A percentile compares a stretch with the other conserved stretches of the same genome.
phyloP scores from a whole-genome alignment of 2,888 invertebrate species.

The Zygothrica quintamaculata region DNA sequence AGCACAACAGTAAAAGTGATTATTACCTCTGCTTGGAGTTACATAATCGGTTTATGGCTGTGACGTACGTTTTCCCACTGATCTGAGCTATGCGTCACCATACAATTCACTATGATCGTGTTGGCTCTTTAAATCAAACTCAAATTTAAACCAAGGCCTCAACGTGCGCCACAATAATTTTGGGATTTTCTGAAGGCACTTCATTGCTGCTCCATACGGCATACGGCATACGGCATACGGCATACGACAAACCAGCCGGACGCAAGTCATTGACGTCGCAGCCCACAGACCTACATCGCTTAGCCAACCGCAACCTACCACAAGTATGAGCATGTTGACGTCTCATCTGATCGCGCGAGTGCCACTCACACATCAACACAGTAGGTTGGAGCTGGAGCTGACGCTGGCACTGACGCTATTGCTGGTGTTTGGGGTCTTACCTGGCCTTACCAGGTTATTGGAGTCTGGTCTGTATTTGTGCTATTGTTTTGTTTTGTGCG shows the following conservation, averaged over 20 bases:
- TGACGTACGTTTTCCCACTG: slow-evolving; percentile 74
- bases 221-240: neutral
- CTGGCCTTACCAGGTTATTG: no score
- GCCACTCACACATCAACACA: slow-evolving; percentile 55
- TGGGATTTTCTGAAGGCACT: slow-evolving; percentile 80
- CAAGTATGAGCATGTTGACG: slow-evolving; percentile 66
- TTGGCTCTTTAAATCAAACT: slow-evolving; percentile 75
- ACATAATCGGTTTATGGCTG: slow-evolving; percentile 67
- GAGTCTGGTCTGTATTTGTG: slow-evolving; percentile 38
- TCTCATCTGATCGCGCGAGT: slow-evolving; percentile 41
- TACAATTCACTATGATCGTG: slow-evolving; percentile 1
- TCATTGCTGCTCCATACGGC: slow-evolving; percentile 10
- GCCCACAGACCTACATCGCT: slow-evolving; percentile 60
- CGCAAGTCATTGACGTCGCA: slow-evolving; percentile 74
- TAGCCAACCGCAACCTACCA: slow-evolving; percentile 73
- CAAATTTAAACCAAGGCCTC: slow-evolving; percentile 76
- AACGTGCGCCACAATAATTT: slow-evolving; percentile 73
- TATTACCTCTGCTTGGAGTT: slow-evolving; percentile 61
- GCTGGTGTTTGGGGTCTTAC: neutral
- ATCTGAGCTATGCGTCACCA: slow-evolving; percentile 59
- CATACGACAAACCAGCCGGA: slow-evolving; percentile 54
- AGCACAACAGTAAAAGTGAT: slow-evolving; percentile 73
- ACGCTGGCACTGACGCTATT: slow-evolving; percentile 3
- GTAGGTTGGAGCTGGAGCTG: slow-evolving; percentile 44
- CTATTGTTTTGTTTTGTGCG: slow-evolving; percentile 56